Evolutionary conservation across 2,797 vertebrate genomes (phyloP), one percentile per base, ranked within the genome.

Genomic region (Rhinella marina): DNA sequence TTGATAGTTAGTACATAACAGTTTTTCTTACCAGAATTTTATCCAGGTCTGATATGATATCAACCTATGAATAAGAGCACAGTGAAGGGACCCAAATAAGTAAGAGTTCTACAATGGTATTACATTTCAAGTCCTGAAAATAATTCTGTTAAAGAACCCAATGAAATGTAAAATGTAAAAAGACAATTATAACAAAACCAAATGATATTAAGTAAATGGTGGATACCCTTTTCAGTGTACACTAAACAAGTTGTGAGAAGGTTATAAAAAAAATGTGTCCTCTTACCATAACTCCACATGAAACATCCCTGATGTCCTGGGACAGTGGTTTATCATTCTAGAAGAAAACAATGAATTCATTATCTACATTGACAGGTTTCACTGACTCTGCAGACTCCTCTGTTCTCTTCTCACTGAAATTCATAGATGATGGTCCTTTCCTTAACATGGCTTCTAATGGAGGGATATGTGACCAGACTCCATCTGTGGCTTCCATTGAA

Each of bases 21-120:
- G 52, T 78, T 75, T 86, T 27, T 16, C 88, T 82, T 84, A 89
- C 88, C 88, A 89, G 72, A 52, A 89, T 29, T 83, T 86, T 86
- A 64, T 89, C 88, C 80, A 89, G 29, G 17, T 89, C 84, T 79
- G 88, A 21, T 27, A 89, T 52, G 25, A 89, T 17, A 25, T 83
- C 88, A 29, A 59, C 81, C 88, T 89, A 62, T 7, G 62, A 61
- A 41, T 29, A 4, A 68, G 23, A 48, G 9, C 68, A 75, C 5
- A 48, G 7, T 23, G 21, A 75, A 75, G 12, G 0, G 21, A 75
- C 16, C 10, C 19, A 9, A 72, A 9, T 41, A 29, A 29, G n/a
- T 32, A 72, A 0, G 17, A 41, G 48, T 41, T 73, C 32, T 73
- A 32, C 8, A 73, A 21, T 21, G 9, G 29, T 13, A 19, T 13